Percentiles rank a stretch among this genome's conserved stretches.
Evolutionary conservation across 2,888 invertebrate genomes (phyloP).

Genomic region (Thymelicus sylvestris): DNA sequence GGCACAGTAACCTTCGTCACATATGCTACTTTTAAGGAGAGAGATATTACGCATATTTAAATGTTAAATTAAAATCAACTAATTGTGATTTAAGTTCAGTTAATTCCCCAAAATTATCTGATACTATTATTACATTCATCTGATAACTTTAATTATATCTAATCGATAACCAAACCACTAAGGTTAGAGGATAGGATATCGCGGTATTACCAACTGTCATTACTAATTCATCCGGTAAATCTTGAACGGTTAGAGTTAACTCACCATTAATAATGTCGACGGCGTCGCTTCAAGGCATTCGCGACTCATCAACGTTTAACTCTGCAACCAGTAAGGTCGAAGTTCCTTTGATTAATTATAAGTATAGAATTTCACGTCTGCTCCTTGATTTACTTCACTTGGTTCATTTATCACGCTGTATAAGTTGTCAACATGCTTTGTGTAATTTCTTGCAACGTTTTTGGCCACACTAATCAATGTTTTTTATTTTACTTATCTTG

Average conservation of each 20-base stretch:
- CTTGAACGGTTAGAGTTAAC: conserved; percentile 11
- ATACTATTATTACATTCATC: too few relatives aligned
- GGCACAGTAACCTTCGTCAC: too few relatives aligned
- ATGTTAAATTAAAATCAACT: too few relatives aligned
- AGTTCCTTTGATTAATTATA: conserved; percentile 34
- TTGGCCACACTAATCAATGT: background rate
- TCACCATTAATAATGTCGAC: conserved; percentile 10
- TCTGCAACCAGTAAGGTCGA: conserved; percentile 28
- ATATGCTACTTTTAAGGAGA: too few relatives aligned
- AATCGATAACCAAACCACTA: conserved; percentile 7
- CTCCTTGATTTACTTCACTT: conserved; percentile 7
- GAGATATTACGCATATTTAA: too few relatives aligned
- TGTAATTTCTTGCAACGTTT: background rate
- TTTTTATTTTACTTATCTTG: background rate
- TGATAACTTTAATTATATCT: background rate
- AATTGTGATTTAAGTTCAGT: too few relatives aligned
- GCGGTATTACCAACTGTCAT: conserved; percentile 1
- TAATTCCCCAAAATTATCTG: too few relatives aligned
- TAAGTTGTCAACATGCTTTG: background rate
- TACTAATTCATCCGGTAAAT: conserved; percentile 24
- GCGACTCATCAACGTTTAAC: background rate
- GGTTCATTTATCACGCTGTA: conserved; percentile 16
- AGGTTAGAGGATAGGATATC: conserved; percentile 3
- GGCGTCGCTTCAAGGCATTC: conserved; percentile 1
- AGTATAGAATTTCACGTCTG: conserved; percentile 23